Evolutionary conservation across 2,113 vertebrate species (phyloP).

Genomic region (Ptilonorhynchus violaceus): DNA sequence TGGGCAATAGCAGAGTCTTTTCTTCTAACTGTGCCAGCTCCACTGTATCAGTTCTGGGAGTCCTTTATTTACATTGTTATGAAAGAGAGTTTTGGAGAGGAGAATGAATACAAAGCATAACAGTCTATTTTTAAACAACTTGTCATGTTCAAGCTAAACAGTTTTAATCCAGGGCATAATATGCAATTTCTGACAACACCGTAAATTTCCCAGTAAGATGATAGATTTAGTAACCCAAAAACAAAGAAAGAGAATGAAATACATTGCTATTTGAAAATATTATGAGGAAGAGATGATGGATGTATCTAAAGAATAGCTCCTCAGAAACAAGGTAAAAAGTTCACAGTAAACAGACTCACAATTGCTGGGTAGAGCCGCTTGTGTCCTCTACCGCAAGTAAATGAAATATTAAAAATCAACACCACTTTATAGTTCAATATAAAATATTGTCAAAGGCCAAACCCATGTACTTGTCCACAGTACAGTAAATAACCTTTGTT

Average conservation of each 20-base stretch:
- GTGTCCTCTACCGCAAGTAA: background rate
- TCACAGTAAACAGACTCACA: background rate
- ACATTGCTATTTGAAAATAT: background rate
- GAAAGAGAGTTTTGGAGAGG: background rate
- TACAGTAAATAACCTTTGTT: background rate
- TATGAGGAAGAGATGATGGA: background rate
- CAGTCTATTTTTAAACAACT: background rate
- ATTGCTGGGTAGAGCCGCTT: background rate
- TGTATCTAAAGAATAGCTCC: background rate
- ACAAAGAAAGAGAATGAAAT: background rate
- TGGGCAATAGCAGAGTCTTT: background rate
- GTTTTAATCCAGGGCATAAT: background rate
- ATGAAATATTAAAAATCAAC: background rate
- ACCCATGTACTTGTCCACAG: background rate
- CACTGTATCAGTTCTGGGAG: background rate
- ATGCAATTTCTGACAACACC: background rate
- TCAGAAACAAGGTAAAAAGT: conserved; percentile 28
- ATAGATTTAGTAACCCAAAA: background rate
- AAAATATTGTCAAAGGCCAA: background rate
- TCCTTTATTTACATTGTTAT: conserved; percentile 38
- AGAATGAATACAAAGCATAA: conserved; percentile 1
- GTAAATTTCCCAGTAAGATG: background rate
- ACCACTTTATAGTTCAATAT: background rate
- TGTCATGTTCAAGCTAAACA: background rate
- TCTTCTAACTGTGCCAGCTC: background rate